Base-by-base conservation (phyloP, 2,888 invertebrate genomes). In the Acanthosepion pharaonis region DNA sequence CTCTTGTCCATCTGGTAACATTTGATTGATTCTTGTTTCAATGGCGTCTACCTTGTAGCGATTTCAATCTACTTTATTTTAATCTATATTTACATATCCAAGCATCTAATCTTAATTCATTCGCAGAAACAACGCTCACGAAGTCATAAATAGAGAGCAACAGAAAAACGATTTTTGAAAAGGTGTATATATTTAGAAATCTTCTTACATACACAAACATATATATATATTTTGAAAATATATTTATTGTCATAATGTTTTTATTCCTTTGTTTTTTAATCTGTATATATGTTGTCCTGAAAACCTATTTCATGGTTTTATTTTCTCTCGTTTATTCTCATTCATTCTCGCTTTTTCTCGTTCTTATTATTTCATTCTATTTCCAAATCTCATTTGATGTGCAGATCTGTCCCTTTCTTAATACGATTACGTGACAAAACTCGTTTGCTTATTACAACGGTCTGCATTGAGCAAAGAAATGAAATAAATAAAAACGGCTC, bases 1-100 rank as follows among this genome's bases (percentile, higher is more conserved):
- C 33, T 78, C 33, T 78, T 78, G 78, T 78, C 78, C 78, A 78
- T 78, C 78, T 78, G 9, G 78, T 5, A 78, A n/a, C 18, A n/a
- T 78, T 78, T 78, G 78, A 78, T 78, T 78, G 78, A 78, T 78
- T 78, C n/a, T n/a, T 78, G n/a, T 78, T 78, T 33, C n/a, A 78
- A 33, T 33, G 78, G 78, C n/a, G 78, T n/a, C 6, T 78, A n/a
- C 78, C 78, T 78, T 78, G 33, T 33, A 78, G 33, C 78, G 78
- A n/a, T 78, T 78, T 11, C 78, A n/a, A 78, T 78, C 78, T n/a
- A 78, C 78, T 78, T 78, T 78, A 78, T 78, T 78, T 78, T 78
- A 78, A 78, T 78, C 78, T 78, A 78, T 78, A 78, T 78, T 78
- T 78, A 78, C 78, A 78, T 78, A 78, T 78, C 78, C n/a, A 78